Evolutionary conservation across 2,888 invertebrate species (phyloP).

Genomic region (Geophilus truncorum): DNA sequence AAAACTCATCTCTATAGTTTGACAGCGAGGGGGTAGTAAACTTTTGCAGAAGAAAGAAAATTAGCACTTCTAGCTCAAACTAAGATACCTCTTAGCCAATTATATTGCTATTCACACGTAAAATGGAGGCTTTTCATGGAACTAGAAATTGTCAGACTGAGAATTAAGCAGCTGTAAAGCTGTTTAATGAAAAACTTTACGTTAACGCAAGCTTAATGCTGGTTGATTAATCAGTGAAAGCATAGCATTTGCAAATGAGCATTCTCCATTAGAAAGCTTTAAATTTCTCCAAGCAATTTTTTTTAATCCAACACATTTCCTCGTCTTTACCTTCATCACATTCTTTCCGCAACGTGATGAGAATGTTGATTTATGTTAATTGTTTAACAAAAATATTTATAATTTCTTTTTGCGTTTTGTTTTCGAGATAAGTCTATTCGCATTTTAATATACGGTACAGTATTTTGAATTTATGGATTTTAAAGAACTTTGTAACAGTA

Average conservation of each 20-base stretch:
- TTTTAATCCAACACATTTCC: not conserved
- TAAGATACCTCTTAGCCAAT: slow-evolving; percentile 23
- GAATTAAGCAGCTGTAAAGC: slow-evolving; percentile 25
- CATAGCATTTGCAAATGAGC: slow-evolving; percentile 12
- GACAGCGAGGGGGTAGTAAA: not conserved
- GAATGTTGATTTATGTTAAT: slow-evolving; percentile 6
- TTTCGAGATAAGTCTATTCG: too few species aligned
- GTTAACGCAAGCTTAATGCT: slow-evolving; percentile 2
- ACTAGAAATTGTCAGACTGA: slow-evolving; percentile 9
- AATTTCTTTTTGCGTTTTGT: too few species aligned
- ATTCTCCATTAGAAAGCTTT: not conserved
- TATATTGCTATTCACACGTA: not conserved
- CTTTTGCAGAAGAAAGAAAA: slow-evolving; percentile 4
- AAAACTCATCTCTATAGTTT: not conserved
- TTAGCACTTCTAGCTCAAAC: slow-evolving; percentile 10
- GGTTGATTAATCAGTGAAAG: slow-evolving; percentile 21
- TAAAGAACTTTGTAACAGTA: too few species aligned
- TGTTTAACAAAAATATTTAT: not conserved
- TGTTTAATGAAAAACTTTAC: slow-evolving; percentile 9
- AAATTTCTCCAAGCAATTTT: not conserved
- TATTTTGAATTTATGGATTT: too few species aligned
- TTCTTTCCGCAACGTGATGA: not conserved
- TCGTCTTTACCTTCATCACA: not conserved
- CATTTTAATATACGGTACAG: too few species aligned
- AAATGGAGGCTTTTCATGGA: slow-evolving; percentile 14